Base-by-base conservation (phyloP, 1,140 invertebrate species). In the Rhizoglyphus robini region DNA sequence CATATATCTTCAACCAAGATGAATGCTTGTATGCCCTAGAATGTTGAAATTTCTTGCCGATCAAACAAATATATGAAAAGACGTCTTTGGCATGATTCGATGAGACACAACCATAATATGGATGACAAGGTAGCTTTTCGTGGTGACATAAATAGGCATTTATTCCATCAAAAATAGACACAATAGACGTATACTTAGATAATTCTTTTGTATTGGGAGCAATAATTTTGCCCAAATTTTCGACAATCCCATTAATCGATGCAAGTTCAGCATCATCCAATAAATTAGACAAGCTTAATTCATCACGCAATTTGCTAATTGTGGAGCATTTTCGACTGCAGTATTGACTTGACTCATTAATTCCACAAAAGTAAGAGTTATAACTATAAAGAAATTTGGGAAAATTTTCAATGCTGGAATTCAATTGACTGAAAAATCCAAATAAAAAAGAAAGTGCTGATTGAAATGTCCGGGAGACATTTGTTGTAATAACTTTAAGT, bases 381-480 rank as follows among this genome's bases (percentile, higher is more conserved):
- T 18, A 30, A 38, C 23, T 18, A 23, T 38, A 34, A 38, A 20
- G 41, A 64, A 4, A 38, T 8, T 34, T 64, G 4, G 3, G 4
- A 84, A 83, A 59, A 86, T 83, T 0, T 83, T 80, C 76, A 90
- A 93, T 2, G 83, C 84, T 74, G 87, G 88, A 69, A 60, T 67
- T 32, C 63, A n/a, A 32, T 23, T 90, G 85, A 4, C 82, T 79
- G 72, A 87, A 87, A 75, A 89, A 81, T 0, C 85, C 82, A 77
- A 84, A 90, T 13, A 90, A 73, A 67, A 91, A 79, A 1, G 88
- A 88, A 38, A 90, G 75, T 3, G 85, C 84, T 72, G 89, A 93
- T 75, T 95, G 90, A 69, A 89, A 89, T 13, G 91, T 95, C 71
- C 91, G 81, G 5, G 87, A 78, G 74, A 90, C 90, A 38, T 85